Base-by-base conservation (phyloP, 2,888 invertebrate species). In the Epinotia nisella region DNA sequence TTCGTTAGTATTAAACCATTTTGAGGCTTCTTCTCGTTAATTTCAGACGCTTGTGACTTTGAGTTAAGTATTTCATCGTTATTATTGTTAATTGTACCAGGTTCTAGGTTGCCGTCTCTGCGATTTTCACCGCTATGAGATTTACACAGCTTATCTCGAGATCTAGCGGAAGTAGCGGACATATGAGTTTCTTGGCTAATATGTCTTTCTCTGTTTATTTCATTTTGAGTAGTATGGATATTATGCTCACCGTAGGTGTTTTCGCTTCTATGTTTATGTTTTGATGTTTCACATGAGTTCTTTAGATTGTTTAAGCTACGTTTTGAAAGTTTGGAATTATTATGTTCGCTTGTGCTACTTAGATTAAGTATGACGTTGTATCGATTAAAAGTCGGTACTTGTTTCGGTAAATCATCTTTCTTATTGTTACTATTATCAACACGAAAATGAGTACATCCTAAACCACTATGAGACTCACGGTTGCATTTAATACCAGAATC, bases 401-500 rank as follows among this genome's bases (percentile, higher is more conserved):
- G 29, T 35, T 53, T 64, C 17, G 3, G 35, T 19, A 17, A 13
- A 19, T 24, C 11, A 15, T 35, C 17, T 19, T 29, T 17, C 17
- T 53, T 51, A 13, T 29, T 64, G 2, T 24, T 19, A 21, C 2
- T 45, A 49, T 55, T 39, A 55, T 39, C 53, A 19, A 65, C 19
- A 4, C 21, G 29, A 19, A 21, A 9, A 66, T 24, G 10, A 55
- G 66, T 55, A 24, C 15, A 21, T 56, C 15, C 21, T 53, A n/a
- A 24, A 21, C 19, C 21, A 11, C 21, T 35, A 13, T 53, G 39
- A 41, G 41, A 41, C 5, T n/a, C 39, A 15, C 9, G 13, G 11
- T 35, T 24, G 55, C 29, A 39, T 55, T n/a, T n/a, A n/a, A 65
- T 39, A 21, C 55, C 39, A 19, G 55, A 65, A 39, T 56, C 55